These are phyloP conservation scores for Ips typographus DNA, from an alignment of 1,140 invertebrate genomes.

Conservation along the genomic window DNA sequence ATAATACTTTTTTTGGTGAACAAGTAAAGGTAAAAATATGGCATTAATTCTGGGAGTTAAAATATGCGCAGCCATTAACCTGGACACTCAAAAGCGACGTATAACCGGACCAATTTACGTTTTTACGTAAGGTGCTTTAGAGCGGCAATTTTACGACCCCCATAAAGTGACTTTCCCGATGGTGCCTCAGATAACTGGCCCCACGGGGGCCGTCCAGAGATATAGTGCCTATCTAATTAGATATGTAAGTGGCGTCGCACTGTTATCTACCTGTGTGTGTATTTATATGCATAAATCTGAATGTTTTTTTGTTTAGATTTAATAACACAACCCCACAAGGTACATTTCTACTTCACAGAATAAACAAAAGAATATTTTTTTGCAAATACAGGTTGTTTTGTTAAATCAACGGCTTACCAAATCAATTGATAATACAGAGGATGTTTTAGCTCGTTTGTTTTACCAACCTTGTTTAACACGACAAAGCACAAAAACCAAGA, in stretches of 20 bases:
- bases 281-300: not conserved
- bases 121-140: slow-evolving; percentile 29
- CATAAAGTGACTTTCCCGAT: slow-evolving; percentile 33
- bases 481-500: too few relatives aligned
- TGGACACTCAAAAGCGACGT: slow-evolving; percentile 16
- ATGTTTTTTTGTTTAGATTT: too few relatives aligned
- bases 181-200: slow-evolving; percentile 24
- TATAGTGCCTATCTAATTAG: slow-evolving; percentile 33
- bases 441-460: too few relatives aligned
- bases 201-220: slow-evolving; percentile 17
- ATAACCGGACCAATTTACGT: slow-evolving; percentile 27
- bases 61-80: slow-evolving; percentile 25
- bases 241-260: slow-evolving; percentile 26
- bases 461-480: too few relatives aligned
- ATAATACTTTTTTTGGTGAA: too few relatives aligned
- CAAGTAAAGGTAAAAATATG: slow-evolving; percentile 10
- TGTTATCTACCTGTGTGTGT: slow-evolving; percentile 15
- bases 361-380: too few relatives aligned
- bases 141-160: slow-evolving; percentile 19
- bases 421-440: too few relatives aligned
- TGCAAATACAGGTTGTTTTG: too few relatives aligned
- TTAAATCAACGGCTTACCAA: too few relatives aligned
- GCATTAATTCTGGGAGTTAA: slow-evolving; percentile 19
- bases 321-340: too few relatives aligned
- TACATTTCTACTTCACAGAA: too few relatives aligned